Base-by-base conservation (phyloP, 2,888 invertebrate species). In the Drosophila helvetica region DNA sequence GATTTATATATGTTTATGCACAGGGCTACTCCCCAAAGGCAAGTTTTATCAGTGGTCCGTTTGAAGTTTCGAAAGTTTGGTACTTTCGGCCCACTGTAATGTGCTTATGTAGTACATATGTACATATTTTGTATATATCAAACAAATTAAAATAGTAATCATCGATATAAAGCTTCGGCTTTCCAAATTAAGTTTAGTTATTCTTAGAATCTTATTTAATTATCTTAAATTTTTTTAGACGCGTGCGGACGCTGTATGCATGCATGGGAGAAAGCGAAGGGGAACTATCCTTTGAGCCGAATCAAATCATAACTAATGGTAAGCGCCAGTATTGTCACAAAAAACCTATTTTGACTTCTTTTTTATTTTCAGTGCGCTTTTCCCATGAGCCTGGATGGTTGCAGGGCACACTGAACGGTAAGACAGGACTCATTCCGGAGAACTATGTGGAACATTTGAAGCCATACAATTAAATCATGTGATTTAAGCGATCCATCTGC, bases 351-450 rank as follows among this genome's bases (percentile, higher is more conserved):
- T 10, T n/a, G 10, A 22, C 6, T 5, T 15, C 2, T 51, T 17
- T 51, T 7, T 5, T 8, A 0, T 38, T 75, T 75, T 2, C 68
- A 98, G 98, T 98, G 69, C 95, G 96, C 88, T 94, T 95, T 79
- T 98, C 98, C 25, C 95, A 96, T 90, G 99, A 99, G 93, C 98
- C 98, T 19, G 99, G 99, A 82, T 99, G 99, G 99, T 93, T 99
- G 89, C 98, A 98, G 92, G 99, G 99, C 77, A 96, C 96, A 59
- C 93, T 99, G 80, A 96, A 97, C 92, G 98, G 98, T 69, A 96
- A 96, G 93, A 96, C 95, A 54, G 98, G 99, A 55, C 94, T 99
- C 77, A 96, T 99, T 92, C 98, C 98, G 73, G 97, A 97, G 93
- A 99, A 99, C 93, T 99, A 99, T 93, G 98, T 98, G 65, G 98